Base-by-base conservation (phyloP, 1,140 invertebrate genomes). In the Drosophila tropicalis region DNA sequence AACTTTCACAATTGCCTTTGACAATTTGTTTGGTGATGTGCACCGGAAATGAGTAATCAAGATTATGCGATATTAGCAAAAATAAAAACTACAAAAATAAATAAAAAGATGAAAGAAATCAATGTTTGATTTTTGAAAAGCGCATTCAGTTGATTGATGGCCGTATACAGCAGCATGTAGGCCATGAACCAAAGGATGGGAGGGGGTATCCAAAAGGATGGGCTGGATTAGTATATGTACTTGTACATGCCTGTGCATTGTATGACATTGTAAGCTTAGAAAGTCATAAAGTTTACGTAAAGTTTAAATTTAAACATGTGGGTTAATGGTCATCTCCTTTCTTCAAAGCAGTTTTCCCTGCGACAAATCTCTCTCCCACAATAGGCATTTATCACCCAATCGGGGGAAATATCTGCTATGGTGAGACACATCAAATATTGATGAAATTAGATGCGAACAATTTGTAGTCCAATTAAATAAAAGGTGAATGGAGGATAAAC, bases 31-130 rank as follows among this genome's bases (percentile, higher is more conserved):
- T 70, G 36, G 68, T 70, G 84, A 78, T 83, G 84, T 77, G 84
- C 84, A 69, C 84, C 84, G 84, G 84, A 89, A 89, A 89, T 89
- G 85, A 89, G 77, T 89, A 89, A 89, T 89, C 84, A 89, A 89
- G 84, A 89, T 86, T 83, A 77, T 89, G 79, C 69, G 83, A 87
- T 89, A 89, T 89, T 89, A 84, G 84, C 84, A 70, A 81, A 89
- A 83, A 83, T 73, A 80, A 70, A 89, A 12, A 40, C 12, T 22
- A 12, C n/a, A 10, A 32, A 25, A 61, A 61, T 13, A 22, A 41
- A 17, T 1, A 61, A 61, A 25, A 22, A 41, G 34, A 5, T 12
- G 15, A 3, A 41, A 62, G 22, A 62, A 41, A 62, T 39, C 19
- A 15, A 41, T 32, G 34, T 58, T 78, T 75, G 70, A 72, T 75